A percentile compares a stretch with the other conserved stretches of the same genome.
Evolutionary conservation across 2,113 vertebrate species (phyloP).

Genomic region (Panthera uncia): DNA sequence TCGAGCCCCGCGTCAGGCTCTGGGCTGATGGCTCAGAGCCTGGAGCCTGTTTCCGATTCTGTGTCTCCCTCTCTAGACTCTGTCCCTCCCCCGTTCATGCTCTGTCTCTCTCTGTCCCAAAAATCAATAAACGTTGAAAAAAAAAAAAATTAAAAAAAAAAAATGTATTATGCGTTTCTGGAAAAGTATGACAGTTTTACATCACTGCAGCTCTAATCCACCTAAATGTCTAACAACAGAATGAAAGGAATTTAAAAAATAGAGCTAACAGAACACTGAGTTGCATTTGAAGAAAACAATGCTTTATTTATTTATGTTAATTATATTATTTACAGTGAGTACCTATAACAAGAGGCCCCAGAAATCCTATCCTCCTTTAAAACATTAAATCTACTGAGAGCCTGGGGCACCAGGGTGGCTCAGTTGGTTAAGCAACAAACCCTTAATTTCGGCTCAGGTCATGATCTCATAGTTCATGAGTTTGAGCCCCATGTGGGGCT

Average conservation of each 20-base stretch:
- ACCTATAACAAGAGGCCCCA: background rate
- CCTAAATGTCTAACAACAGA: conserved; percentile 1
- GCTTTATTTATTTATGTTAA: background rate
- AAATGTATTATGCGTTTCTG: background rate
- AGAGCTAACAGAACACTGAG: background rate
- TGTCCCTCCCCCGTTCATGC: too few species aligned
- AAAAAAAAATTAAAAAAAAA: too few species aligned
- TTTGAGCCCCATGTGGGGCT: too few species aligned
- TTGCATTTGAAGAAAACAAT: conserved; percentile 20
- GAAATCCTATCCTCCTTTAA: conserved; percentile 44
- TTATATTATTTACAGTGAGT: background rate
- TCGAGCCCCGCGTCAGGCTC: too few species aligned
- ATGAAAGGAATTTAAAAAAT: conserved; percentile 26
- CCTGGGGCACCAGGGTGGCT: background rate
- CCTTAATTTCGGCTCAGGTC: too few species aligned
- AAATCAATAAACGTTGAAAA: too few species aligned
- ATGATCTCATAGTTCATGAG: too few species aligned
- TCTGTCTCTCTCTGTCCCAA: too few species aligned
- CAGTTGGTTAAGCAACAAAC: too few species aligned
- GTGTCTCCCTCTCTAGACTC: too few species aligned
- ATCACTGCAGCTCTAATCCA: background rate
- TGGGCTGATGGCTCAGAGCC: too few species aligned
- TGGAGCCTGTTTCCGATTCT: too few species aligned
- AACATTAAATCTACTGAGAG: conserved; percentile 1
- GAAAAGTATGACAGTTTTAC: conserved; percentile 24